Percentiles rank a stretch among this genome's conserved stretches.
phyloP scores from a whole-genome alignment of 2,113 vertebrate genomes.

The Sminthopsis crassicaudata region DNA sequence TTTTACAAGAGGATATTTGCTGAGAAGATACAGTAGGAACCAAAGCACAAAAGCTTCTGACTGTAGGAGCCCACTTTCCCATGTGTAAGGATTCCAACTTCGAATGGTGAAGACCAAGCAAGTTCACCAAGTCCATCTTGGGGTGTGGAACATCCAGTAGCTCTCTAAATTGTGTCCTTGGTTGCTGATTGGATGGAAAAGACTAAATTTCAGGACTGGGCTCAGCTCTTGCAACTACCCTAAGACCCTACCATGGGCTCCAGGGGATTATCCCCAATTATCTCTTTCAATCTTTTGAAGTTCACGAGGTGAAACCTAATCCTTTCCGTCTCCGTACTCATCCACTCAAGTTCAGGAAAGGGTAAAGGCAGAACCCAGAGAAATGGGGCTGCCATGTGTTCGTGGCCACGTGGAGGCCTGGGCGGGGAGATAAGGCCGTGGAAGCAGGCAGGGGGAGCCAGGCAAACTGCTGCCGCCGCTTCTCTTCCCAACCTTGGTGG shows the following conservation, averaged over 20 bases:
- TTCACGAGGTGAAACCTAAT: not conserved
- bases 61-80: not conserved
- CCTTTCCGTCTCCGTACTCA: not conserved
- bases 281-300: not conserved
- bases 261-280: not conserved
- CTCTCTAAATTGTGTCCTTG: not conserved
- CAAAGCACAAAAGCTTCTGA: not conserved
- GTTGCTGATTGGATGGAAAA: not conserved
- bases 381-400: not conserved
- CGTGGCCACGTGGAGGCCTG: not conserved
- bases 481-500: not conserved
- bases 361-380: not conserved
- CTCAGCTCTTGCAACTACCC: not conserved
- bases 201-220: not conserved
- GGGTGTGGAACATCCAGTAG: not conserved
- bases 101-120: not conserved
- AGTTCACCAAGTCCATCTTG: not conserved
- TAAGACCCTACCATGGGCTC: not conserved
- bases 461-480: not conserved
- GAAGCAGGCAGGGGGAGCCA: not conserved
- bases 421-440: not conserved
- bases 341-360: not conserved
- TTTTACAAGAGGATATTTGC: not conserved
- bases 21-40: not conserved
- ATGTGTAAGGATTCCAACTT: not conserved